phyloP scores from a whole-genome alignment of 35 echinoderm and acorn worm species.

The Strongylocentrotus purpuratus region DNA sequence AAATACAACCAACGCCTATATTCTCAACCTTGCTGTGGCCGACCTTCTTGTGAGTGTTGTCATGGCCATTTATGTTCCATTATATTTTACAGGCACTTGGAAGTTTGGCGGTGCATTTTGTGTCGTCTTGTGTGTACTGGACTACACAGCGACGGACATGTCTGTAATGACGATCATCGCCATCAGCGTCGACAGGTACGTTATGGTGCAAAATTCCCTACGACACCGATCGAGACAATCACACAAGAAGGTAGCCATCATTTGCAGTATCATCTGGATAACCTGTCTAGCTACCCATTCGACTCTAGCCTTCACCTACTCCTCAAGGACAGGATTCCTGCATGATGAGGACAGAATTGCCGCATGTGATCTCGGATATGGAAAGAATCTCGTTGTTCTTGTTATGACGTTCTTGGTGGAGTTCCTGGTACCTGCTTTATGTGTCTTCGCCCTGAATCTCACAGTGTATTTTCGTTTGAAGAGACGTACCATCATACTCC shows the following conservation, averaged over 20 bases:
- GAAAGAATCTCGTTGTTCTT: neutral
- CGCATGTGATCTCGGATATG: neutral
- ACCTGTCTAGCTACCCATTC: neutral
- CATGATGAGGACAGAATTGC: neutral
- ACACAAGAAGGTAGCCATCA: neutral
- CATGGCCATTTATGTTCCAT: neutral
- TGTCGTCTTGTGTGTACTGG: neutral
- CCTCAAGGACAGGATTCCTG: neutral
- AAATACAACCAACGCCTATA: conserved; percentile 14
- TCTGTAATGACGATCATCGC: conserved; percentile 7
- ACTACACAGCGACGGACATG: neutral
- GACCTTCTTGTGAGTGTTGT: neutral
- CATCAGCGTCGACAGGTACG: neutral
- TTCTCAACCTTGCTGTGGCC: neutral
- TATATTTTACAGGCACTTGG: neutral
- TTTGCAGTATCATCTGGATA: neutral
- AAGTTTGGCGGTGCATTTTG: neutral
- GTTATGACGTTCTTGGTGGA: neutral
- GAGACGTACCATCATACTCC: neutral
- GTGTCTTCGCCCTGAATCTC: neutral
- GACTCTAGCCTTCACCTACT: neutral
- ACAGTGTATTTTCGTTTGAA: neutral
- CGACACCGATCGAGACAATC: neutral
- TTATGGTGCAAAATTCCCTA: neutral
- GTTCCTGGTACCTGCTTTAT: neutral